Evolutionary conservation across 2,113 vertebrate species (phyloP).

Genomic region (Stegostoma tigrinum): DNA sequence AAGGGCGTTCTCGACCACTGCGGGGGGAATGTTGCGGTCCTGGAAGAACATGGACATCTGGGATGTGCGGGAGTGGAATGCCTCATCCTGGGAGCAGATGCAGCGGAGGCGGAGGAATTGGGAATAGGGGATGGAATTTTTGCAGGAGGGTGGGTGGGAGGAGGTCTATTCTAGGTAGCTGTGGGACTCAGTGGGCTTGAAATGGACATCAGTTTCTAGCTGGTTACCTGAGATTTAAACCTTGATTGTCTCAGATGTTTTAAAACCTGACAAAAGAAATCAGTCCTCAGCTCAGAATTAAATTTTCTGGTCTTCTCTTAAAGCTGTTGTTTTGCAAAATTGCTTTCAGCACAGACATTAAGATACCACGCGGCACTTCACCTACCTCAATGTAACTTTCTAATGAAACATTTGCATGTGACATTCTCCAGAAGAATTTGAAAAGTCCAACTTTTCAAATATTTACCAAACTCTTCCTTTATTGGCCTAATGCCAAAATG

Average conservation of each 20-base stretch:
- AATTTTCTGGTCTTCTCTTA: neutral
- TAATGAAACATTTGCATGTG: neutral
- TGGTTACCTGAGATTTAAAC: too few relatives aligned
- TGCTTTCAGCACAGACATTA: neutral
- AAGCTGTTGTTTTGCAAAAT: neutral
- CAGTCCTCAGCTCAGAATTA: neutral
- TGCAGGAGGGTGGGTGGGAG: too few relatives aligned
- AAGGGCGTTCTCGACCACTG: too few relatives aligned
- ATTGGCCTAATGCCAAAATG: neutral
- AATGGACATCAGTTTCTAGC: too few relatives aligned
- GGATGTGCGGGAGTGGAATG: too few relatives aligned
- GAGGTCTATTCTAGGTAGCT: too few relatives aligned
- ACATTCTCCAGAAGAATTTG: neutral
- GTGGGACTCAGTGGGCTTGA: too few relatives aligned
- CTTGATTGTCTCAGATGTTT: neutral
- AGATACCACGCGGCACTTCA: neutral
- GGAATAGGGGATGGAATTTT: too few relatives aligned
- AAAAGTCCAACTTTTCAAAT: neutral
- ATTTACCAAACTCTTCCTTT: neutral
- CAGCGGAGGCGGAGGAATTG: too few relatives aligned
- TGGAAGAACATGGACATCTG: too few relatives aligned
- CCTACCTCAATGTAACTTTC: neutral
- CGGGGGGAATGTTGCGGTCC: too few relatives aligned
- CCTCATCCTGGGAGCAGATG: too few relatives aligned
- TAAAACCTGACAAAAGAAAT: conserved; percentile 5